Evolutionary conservation across 2,113 vertebrate genomes (phyloP).

Genomic region (Parotia lawesii): DNA sequence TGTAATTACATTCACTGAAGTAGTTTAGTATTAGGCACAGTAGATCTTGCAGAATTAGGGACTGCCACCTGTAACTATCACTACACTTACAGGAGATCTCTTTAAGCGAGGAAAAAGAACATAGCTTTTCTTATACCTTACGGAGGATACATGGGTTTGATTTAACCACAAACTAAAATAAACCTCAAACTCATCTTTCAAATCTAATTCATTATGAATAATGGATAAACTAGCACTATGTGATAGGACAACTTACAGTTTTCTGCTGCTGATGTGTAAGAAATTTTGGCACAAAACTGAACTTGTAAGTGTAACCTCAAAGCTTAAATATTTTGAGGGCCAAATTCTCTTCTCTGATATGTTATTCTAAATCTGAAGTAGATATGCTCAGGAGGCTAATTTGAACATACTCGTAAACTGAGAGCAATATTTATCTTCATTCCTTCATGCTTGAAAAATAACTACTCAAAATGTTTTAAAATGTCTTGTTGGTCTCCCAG

Average conservation of each 20-base stretch:
- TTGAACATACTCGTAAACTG: neutral
- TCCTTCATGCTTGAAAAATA: neutral
- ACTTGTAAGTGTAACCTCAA: neutral
- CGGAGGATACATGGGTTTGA: neutral
- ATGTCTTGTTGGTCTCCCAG: neutral
- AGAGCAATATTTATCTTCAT: slow-evolving; percentile 30
- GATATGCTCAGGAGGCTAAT: slow-evolving; percentile 19
- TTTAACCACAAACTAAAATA: neutral
- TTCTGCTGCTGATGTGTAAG: neutral
- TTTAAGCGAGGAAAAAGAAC: neutral
- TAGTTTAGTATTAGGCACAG: neutral
- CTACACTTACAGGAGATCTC: neutral
- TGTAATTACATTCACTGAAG: neutral
- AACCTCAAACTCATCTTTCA: neutral
- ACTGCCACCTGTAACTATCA: neutral
- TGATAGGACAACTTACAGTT: neutral
- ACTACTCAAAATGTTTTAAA: slow-evolving; percentile 7
- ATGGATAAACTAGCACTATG: neutral
- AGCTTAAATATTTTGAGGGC: neutral
- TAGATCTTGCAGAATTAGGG: neutral
- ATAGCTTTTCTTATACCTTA: neutral
- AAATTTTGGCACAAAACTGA: slow-evolving; percentile 7
- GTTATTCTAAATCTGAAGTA: slow-evolving; percentile 31
- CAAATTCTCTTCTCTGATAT: neutral
- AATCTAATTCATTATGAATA: neutral